phyloP scores from a whole-genome alignment of 2,888 invertebrate genomes.

The Yponomeuta plumbellus region DNA sequence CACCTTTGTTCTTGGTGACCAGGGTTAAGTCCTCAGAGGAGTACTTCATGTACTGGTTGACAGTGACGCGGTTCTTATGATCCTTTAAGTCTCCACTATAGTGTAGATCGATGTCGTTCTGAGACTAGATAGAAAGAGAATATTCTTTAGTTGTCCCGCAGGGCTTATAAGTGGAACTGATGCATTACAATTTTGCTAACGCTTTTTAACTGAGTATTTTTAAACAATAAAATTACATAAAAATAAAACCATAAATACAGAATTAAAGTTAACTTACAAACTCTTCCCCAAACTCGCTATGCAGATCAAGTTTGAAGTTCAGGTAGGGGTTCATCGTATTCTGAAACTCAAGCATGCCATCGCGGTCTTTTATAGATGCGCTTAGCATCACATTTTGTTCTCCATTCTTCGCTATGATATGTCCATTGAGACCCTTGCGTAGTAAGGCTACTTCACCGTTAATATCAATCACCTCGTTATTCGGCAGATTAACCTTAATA shows the following conservation, averaged over 20 bases:
- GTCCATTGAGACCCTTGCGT: slow-evolving; percentile 52
- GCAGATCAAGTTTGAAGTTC: slow-evolving; percentile 78
- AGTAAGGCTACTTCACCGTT: slow-evolving; percentile 70
- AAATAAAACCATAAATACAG: no score
- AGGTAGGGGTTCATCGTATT: slow-evolving; percentile 77
- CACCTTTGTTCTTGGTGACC: slow-evolving; percentile 70
- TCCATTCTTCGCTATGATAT: slow-evolving; percentile 68
- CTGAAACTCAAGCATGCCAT: slow-evolving; percentile 68
- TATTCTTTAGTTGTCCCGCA: no score
- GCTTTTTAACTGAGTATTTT: no score
- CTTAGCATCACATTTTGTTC: slow-evolving; percentile 67
- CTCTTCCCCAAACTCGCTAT: slow-evolving; percentile 51
- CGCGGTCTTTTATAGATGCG: slow-evolving; percentile 52
- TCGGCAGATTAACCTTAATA: slow-evolving; percentile 58
- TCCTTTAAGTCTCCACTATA: slow-evolving; percentile 76
- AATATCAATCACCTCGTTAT: slow-evolving; percentile 57
- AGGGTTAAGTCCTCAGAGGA: slow-evolving; percentile 58
- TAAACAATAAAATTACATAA: no score
- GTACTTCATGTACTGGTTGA: slow-evolving; percentile 61
- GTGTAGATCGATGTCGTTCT: slow-evolving; percentile 72
- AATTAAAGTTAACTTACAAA: slow-evolving; percentile 41
- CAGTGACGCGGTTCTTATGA: slow-evolving; percentile 69
- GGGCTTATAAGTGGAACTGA: no score
- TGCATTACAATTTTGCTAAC: no score
- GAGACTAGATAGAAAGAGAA: slow-evolving; percentile 34